Conservation (phyloP, 2,888 invertebrate species). For the Dryococelus australis region DNA sequence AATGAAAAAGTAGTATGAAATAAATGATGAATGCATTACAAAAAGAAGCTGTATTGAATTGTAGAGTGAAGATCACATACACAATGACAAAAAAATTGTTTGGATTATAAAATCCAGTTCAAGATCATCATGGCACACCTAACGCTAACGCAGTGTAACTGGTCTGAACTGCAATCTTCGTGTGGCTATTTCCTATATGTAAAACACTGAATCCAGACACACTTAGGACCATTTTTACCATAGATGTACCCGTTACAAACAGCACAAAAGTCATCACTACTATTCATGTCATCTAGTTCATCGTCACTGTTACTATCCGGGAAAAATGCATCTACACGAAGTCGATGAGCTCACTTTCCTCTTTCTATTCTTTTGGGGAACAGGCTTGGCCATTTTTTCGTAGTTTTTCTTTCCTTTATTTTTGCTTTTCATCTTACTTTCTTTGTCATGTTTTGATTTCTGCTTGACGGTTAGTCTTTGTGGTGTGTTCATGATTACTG, state of each 20-base stretch:
- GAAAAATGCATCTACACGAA: neutral
- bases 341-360: constrained; percentile 3
- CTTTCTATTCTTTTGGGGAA: no score
- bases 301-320: neutral
- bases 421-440: no score
- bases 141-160: neutral
- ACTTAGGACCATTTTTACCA: constrained; percentile 3
- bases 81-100: no score
- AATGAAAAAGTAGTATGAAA: neutral
- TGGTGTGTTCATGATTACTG: no score
- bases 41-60: no score
- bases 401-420: no score
- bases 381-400: no score
- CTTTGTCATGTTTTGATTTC: no score
- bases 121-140: neutral
- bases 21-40: neutral
- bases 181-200: neutral
- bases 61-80: no score
- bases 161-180: neutral
- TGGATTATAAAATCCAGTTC: no score
- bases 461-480: no score
- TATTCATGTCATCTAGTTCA: no score
- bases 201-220: constrained; percentile 13
- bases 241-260: constrained; percentile 13
- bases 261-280: constrained; percentile 11